Base-by-base conservation (phyloP, 2,797 vertebrate species). In the Sylvilagus floridanus region DNA sequence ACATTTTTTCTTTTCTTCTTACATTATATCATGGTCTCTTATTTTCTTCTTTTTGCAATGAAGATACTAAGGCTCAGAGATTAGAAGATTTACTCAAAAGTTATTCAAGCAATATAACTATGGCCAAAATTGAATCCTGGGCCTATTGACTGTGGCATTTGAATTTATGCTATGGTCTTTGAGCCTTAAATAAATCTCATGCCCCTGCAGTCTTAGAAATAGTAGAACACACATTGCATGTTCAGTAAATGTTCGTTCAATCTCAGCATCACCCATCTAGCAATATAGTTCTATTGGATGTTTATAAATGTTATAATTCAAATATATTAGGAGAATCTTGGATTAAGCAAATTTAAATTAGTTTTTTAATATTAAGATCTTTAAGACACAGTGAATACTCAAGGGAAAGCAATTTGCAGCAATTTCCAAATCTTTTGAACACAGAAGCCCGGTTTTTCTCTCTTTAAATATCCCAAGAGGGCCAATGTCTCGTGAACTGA, bases 381-480 rank as follows among this genome's bases (percentile, higher is more conserved):
- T 84, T 82, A 60, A 52, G 24, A 85, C 9, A 62, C 54, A 73
- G 3, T 63, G 19, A 76, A 19, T 57, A 77, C 35, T 54, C 5
- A 86, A 96, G 8, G 9, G 10, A 92, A 21, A 71, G 14, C 1
- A 75, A 47, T 76, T 85, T 62, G 22, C 2, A 47, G 28, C 35
- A 84, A 84, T 84, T 95, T 95, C 81, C 79, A 86, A 79, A 75
- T 84, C 81, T 28, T 54, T 73, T 94, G 73, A 60, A 32, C 24
- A 75, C 16, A 62, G 30, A 37, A 35, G 4, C 0, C 28, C 28
- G 26, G 32, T 52, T 21, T 52, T 22, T 26, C n/a, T 50, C 30
- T 91, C 62, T 69, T 52, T 83, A 79, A 92, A n/a, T 69, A 87
- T 73, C 60, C 84, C 66, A 50, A 9, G n/a, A 47, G 50, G 21